These are phyloP conservation scores for Tachystola acroxantha DNA, from an alignment of 2,888 invertebrate genomes.

Conservation along the genomic window DNA sequence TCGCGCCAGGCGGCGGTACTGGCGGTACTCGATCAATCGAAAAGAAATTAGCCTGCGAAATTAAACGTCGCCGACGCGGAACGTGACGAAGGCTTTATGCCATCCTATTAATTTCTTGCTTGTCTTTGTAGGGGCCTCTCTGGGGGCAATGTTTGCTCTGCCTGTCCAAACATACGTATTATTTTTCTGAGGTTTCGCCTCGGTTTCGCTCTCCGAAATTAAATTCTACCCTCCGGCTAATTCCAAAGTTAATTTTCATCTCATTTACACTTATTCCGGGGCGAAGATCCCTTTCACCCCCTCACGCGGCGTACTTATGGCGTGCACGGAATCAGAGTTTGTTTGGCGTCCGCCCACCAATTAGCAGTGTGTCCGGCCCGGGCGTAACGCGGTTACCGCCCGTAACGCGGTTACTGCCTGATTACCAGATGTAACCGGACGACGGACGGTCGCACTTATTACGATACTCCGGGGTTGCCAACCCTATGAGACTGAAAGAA, in stretches of 20 bases:
- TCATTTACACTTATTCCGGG: not conserved
- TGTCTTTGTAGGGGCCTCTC: too few species aligned
- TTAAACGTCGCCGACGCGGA: not conserved
- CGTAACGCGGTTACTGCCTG: not conserved
- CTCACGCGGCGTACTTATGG: not conserved
- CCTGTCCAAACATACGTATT: not conserved
- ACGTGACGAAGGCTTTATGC: too few species aligned
- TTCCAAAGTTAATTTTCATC: not conserved
- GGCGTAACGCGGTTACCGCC: not conserved
- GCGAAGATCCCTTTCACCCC: not conserved
- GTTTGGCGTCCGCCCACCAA: not conserved
- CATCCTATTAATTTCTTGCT: too few species aligned
- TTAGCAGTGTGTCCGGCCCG: not conserved
- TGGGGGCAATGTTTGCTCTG: not conserved
- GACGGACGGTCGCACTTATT: constrained; percentile 1
- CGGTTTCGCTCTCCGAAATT: too few species aligned
- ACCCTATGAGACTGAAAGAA: too few species aligned
- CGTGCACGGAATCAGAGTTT: not conserved
- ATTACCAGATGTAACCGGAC: not conserved
- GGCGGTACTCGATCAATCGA: not conserved
- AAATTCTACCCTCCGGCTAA: not conserved
- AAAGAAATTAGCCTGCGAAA: not conserved
- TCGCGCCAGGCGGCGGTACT: not conserved
- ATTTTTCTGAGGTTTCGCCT: not conserved
- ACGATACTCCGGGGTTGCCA: too few species aligned